These are phyloP conservation scores for Smittia sp. DNA, from an alignment of 2,888 invertebrate genomes.

Conservation along the genomic window DNA sequence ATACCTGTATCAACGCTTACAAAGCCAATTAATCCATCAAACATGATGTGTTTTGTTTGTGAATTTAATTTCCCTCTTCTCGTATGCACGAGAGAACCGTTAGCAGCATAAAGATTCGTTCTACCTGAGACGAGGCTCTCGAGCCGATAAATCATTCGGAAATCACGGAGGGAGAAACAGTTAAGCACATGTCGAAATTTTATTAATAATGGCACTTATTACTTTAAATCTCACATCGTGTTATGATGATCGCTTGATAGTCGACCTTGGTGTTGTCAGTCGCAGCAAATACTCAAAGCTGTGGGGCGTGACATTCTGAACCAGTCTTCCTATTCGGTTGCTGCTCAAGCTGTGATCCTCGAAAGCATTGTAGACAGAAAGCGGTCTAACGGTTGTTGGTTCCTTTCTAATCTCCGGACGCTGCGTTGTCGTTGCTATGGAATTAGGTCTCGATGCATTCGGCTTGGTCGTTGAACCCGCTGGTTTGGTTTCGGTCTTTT, in stretches of 20 bases:
- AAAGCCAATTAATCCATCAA: not conserved
- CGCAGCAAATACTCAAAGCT: constrained; percentile 33
- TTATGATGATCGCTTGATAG: not conserved
- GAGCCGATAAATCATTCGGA: not conserved
- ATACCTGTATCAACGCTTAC: not conserved
- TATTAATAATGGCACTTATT: constrained; percentile 20
- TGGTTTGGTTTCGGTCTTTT: not conserved
- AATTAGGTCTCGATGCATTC: too few species aligned
- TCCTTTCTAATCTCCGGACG: not conserved
- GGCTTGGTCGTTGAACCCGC: constrained; percentile 27
- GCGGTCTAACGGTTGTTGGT: not conserved
- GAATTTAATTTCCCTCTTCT: not conserved
- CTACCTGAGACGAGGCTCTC: too few species aligned
- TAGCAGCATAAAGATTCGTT: not conserved
- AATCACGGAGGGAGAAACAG: not conserved
- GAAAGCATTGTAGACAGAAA: constrained; percentile 5
- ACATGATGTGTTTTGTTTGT: not conserved
- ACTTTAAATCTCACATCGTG: constrained; percentile 15
- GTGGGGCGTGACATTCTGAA: constrained; percentile 28
- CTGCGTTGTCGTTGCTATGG: not conserved
- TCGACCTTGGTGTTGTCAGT: constrained; percentile 38
- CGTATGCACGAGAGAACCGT: not conserved
- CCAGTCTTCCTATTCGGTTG: constrained; percentile 31
- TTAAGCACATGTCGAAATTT: not conserved
- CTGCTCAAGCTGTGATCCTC: not conserved